Base-by-base conservation (phyloP, 1,140 invertebrate genomes). In the Aphaenogaster ashmeadi region DNA sequence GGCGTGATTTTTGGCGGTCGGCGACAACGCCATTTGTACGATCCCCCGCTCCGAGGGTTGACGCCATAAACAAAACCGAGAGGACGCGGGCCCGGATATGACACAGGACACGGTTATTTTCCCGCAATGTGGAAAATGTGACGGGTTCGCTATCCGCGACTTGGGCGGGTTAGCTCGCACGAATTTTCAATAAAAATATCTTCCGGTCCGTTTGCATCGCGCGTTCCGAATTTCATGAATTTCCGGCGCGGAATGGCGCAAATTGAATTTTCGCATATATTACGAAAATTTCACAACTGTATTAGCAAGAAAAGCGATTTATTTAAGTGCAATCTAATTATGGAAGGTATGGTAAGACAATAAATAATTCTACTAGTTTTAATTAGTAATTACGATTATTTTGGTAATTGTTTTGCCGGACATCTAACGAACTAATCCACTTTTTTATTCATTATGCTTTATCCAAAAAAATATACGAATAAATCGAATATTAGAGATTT, bases 121-220 rank as follows among this genome's bases (percentile, higher is more conserved):
- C 80, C 80, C 80, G 41, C 80, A 84, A 84, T 84, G 80, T 84
- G 69, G 67, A 84, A 84, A 84, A 75, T 84, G 69, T 60, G 54
- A 84, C 41, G n/a, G 13, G 54, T 6, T 18, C 41, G 36, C 33
- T 74, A 50, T 75, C 44, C 27, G 54, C 41, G 33, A 74, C 67
- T 74, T 74, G 80, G n/a, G 27, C 13, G 54, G 41, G 50, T 27
- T 36, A 21, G 9, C 62, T 21, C 18, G 52, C 18, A 11, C 50
- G 13, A 74, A 84, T 84, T 75, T 84, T 84, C 69, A 74, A 83
- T 60, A 74, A 60, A 83, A 83, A 74, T 83, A 83, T 72, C 54
- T 74, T 74, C 69, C 69, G 54, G 27, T 44, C 67, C 38, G 66
- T 60, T 83, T 74, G 67, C 60, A 27, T 38, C 52, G 27, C 41